These are phyloP conservation scores for Danio tinwini DNA, from an alignment of 2,797 vertebrate genomes.

Conservation along the genomic window DNA sequence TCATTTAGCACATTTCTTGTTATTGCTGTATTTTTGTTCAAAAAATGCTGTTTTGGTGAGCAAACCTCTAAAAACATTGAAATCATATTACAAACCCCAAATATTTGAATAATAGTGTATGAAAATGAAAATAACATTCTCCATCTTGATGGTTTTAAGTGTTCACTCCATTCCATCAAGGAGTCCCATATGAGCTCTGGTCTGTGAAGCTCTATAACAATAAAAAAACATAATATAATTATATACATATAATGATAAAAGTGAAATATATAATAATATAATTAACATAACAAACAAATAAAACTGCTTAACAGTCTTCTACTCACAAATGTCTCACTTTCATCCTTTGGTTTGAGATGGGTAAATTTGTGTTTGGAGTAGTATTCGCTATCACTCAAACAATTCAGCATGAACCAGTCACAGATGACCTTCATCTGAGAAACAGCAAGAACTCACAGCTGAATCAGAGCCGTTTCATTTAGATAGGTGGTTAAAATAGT, in stretches of 20 bases:
- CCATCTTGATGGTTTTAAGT: not conserved
- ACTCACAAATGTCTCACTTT: slow-evolving; percentile 57
- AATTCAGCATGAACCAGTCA: slow-evolving; percentile 84
- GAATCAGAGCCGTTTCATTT: not conserved
- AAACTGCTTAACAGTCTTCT: not conserved
- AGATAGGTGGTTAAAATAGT: not conserved
- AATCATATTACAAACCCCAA: not conserved
- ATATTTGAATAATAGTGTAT: not conserved
- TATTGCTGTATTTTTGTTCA: not conserved
- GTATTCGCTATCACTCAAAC: slow-evolving; percentile 77
- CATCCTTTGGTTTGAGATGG: slow-evolving; percentile 78
- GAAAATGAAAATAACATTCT: not conserved
- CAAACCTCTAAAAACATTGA: not conserved
- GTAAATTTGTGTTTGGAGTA: slow-evolving; percentile 86
- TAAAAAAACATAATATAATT: not conserved
- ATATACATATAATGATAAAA: not conserved
- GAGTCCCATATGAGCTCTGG: slow-evolving; percentile 20
- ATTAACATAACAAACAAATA: not conserved
- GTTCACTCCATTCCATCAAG: not conserved
- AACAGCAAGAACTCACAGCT: not conserved
- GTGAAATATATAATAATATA: not conserved
- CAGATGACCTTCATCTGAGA: slow-evolving; percentile 81
- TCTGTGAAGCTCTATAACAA: slow-evolving; percentile 11
- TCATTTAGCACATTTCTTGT: too few species aligned
- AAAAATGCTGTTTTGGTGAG: not conserved